Evolutionary conservation across 2,797 vertebrate species (phyloP).

Genomic region (Sebastes vulpes): DNA sequence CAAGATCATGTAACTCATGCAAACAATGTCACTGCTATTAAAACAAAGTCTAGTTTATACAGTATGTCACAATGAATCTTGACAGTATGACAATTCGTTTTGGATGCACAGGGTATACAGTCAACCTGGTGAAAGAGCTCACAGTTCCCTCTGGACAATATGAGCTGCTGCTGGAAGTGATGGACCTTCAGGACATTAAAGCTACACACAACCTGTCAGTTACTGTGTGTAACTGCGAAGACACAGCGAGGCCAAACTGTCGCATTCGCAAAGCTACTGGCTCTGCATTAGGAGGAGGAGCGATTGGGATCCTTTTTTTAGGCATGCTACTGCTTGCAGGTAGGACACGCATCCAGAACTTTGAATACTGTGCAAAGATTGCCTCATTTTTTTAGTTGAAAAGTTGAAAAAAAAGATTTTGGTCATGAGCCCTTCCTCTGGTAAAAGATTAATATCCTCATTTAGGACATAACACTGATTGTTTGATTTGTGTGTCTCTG

Average conservation of each 20-base stretch:
- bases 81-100: neutral
- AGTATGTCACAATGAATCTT: neutral
- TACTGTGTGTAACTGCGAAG: conserved; percentile 77
- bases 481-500: neutral
- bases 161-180: conserved; percentile 67
- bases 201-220: conserved; percentile 70
- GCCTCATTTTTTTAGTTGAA: neutral
- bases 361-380: neutral
- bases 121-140: conserved; percentile 66
- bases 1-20: neutral
- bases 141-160: conserved; percentile 55
- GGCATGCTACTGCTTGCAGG: conserved; percentile 69
- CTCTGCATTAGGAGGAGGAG: neutral
- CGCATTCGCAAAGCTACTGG: accelerated
- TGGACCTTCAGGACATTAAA: conserved; percentile 67
- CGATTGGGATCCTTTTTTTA: conserved; percentile 33
- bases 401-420: neutral
- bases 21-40: neutral
- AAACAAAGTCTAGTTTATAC: neutral
- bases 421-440: neutral
- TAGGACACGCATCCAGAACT: conserved; percentile 26
- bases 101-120: conserved; percentile 57
- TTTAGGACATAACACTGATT: neutral
- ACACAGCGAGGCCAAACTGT: conserved; percentile 36
- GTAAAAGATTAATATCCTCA: neutral